phyloP scores from a whole-genome alignment of 35 echinoderm and acorn worm species.

The Heliocidaris tuberculata region DNA sequence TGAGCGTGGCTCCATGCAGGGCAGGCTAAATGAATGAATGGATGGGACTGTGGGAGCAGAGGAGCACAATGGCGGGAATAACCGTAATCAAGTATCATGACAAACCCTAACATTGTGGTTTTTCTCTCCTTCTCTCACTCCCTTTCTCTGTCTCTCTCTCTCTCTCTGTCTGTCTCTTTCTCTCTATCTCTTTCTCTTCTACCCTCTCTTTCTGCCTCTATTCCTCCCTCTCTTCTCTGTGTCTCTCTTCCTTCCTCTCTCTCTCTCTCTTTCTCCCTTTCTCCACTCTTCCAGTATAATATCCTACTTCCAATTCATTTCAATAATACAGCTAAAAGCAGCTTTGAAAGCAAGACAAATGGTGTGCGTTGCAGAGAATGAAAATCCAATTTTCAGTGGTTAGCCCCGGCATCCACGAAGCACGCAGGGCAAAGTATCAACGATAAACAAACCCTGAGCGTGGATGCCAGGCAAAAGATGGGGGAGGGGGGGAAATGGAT shows the following conservation, averaged over 20 bases:
- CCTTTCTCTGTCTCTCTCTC: not conserved
- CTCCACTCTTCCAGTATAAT: not conserved
- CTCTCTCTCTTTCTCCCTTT: not conserved
- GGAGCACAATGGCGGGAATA: not conserved
- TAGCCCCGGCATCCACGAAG: not conserved
- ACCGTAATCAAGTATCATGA: slow-evolving; percentile 24
- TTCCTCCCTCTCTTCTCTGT: not conserved
- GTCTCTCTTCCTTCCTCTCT: not conserved
- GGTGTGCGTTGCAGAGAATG: slow-evolving; percentile 41
- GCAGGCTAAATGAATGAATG: not conserved
- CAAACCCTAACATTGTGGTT: slow-evolving; percentile 14
- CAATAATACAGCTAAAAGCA: slow-evolving; percentile 50
- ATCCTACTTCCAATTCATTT: slow-evolving; percentile 40
- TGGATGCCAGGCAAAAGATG: slow-evolving; percentile 11
- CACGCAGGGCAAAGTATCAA: slow-evolving; percentile 37
- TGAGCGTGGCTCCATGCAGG: not conserved
- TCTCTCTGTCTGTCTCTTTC: not conserved
- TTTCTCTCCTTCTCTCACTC: not conserved
- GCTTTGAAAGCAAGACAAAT: slow-evolving; percentile 46
- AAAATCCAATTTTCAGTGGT: slow-evolving; percentile 48
- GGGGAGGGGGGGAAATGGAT: not conserved
- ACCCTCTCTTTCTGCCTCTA: not conserved
- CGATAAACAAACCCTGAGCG: slow-evolving; percentile 45
- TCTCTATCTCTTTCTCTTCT: not conserved
- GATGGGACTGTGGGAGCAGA: not conserved